Conservation (phyloP, 2,888 invertebrate genomes). For the Cheilosia scutellata region DNA sequence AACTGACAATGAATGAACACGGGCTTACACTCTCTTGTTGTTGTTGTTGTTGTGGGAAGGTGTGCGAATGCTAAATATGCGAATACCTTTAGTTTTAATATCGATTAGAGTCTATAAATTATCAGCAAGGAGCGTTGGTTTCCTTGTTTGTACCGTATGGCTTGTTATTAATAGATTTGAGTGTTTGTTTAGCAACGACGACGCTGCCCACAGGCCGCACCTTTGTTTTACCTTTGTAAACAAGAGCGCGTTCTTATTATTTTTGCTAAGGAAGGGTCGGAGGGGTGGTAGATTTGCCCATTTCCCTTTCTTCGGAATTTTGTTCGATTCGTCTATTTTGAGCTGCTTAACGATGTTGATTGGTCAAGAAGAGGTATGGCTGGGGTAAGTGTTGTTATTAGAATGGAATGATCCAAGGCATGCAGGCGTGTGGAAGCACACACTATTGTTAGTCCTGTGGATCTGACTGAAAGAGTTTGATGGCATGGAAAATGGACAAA, state of each 20-base stretch:
- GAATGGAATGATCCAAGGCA: too few relatives aligned
- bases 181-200: not conserved
- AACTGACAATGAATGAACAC: constrained; percentile 60
- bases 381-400: too few relatives aligned
- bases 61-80: constrained; percentile 5
- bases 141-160: constrained; percentile 10
- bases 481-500: too few relatives aligned
- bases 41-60: constrained; percentile 20
- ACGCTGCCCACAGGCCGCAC: constrained; percentile 27
- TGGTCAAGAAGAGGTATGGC: not conserved
- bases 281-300: not conserved
- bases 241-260: not conserved
- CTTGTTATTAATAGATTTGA: constrained; percentile 22
- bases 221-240: constrained; percentile 19
- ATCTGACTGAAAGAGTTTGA: too few relatives aligned
- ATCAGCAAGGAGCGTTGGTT: constrained; percentile 47
- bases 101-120: constrained; percentile 39
- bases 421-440: too few relatives aligned
- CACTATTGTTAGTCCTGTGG: too few relatives aligned
- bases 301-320: constrained; percentile 1
- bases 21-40: constrained; percentile 9
- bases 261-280: not conserved
- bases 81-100: constrained; percentile 19
- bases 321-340: constrained; percentile 7
- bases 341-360: not conserved